Base-by-base conservation (phyloP, 2,113 vertebrate species). In the Corythornis madagascariensis region DNA sequence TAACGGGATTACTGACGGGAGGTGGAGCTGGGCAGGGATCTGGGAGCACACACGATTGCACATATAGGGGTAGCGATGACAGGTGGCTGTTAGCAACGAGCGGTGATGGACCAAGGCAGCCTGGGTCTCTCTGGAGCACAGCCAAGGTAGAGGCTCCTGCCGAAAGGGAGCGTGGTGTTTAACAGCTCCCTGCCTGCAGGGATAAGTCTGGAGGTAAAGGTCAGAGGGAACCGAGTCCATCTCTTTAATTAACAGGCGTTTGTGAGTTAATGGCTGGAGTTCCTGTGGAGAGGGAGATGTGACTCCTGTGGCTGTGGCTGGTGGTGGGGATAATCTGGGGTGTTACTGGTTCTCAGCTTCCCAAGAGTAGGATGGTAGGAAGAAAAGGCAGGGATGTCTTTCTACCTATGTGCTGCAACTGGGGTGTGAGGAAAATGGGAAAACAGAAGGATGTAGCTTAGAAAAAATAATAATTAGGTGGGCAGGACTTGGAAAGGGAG, bases 1-100 rank as follows among this genome's bases (percentile, higher is more conserved):
- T 96, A 93, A 95, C 66, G 52, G 94, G 92, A 94, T 91, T 95
- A 93, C 96, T 86, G 92, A 71, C 5, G 13, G 81, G 90, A 95
- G 90, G 93, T 78, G 94, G 93, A 86, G 93, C 69, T 1, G 61
- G 93, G 83, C 90, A 90, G 93, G 92, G 94, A 88, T 83, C 70
- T 26, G 21, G 65, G 61, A 83, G 70, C 88, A 4, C 4, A 20
- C 78, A 11, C 20, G n/a, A 83, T 93, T 91, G 83, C 91, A 79
- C 17, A 3, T 91, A 2, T 31, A 21, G 91, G 75, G 61, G 84
- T 25, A 52, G 79, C 2, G 89, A 45, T 84, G 93, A 92, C 94
- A 93, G 94, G 92, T 22, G 26, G 75, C 67, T 70, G 92, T 93
- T 92, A 93, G 90, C 74, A 22, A 50, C 0, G 33, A 1, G 0